Percentiles rank a stretch among this genome's conserved stretches.
Evolutionary conservation across 2,113 vertebrate species (phyloP).

Genomic region (Drymodes brunneopygia): DNA sequence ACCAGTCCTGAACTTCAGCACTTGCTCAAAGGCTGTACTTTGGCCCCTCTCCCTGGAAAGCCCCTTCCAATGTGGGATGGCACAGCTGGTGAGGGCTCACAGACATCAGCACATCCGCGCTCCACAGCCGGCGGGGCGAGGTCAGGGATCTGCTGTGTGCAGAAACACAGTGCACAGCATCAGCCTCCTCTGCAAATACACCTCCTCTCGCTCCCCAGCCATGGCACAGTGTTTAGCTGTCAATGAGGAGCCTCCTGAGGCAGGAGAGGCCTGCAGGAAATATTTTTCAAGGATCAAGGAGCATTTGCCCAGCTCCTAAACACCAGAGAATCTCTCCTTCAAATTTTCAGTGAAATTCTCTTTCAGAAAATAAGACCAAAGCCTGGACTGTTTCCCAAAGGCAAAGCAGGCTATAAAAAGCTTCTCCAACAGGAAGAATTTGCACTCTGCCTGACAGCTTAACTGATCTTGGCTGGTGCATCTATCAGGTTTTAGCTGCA

Average conservation of each 20-base stretch:
- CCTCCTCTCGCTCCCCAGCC: accelerated
- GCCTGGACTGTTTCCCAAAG: background rate
- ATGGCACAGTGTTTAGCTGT: background rate
- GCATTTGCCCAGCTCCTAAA: background rate
- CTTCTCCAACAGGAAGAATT: background rate
- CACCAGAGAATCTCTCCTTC: background rate
- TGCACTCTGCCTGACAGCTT: background rate
- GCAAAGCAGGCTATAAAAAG: background rate
- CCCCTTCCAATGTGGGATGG: accelerated
- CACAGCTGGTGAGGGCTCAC: background rate
- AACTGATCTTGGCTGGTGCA: background rate
- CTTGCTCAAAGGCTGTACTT: background rate
- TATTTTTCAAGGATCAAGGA: background rate
- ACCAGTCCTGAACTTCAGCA: background rate
- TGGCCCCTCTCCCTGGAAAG: background rate
- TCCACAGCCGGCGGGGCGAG: accelerated
- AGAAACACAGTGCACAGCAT: background rate
- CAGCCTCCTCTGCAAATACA: background rate
- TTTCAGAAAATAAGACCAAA: background rate
- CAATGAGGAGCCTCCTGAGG: background rate
- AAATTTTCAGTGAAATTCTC: background rate
- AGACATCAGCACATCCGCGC: accelerated
- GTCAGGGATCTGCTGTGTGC: background rate
- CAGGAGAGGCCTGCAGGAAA: background rate
- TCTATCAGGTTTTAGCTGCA: background rate